Conservation (phyloP, 2,797 vertebrate species). For the Hippoglossus hippoglossus region DNA sequence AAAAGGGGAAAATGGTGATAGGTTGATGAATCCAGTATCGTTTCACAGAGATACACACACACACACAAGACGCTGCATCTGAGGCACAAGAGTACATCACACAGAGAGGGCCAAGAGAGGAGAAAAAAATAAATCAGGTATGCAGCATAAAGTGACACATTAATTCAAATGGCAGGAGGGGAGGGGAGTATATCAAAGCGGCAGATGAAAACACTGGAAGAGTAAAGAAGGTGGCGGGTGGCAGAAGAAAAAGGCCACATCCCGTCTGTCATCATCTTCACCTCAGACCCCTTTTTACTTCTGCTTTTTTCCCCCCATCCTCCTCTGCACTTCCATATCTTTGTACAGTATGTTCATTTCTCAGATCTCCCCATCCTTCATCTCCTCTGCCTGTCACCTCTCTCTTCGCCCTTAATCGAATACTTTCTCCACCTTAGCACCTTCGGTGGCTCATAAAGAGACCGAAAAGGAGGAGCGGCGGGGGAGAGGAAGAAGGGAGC, state of each 20-base stretch:
- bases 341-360: constrained; percentile 49
- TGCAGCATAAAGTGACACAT: constrained; percentile 63
- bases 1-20: constrained; percentile 41
- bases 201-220: constrained; percentile 63
- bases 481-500: constrained; percentile 20
- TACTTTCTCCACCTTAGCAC: constrained; percentile 43
- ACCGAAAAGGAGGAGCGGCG: constrained; percentile 39
- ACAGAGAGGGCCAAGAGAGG: constrained; percentile 41
- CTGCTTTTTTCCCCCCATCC: constrained; percentile 11
- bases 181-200: constrained; percentile 64
- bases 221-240: constrained; percentile 50
- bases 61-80: constrained; percentile 42
- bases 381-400: constrained; percentile 43
- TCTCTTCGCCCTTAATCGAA: constrained; percentile 45
- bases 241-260: constrained; percentile 48
- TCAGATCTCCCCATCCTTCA: constrained; percentile 46
- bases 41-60: constrained; percentile 42
- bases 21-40: constrained; percentile 52
- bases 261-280: constrained; percentile 67
- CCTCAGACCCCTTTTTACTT: constrained; percentile 52
- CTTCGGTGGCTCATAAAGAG: constrained; percentile 40
- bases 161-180: constrained; percentile 64
- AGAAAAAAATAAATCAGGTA: constrained; percentile 44
- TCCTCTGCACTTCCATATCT: constrained; percentile 51
- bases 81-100: constrained; percentile 47